Evolutionary conservation across 1,140 invertebrate genomes (phyloP).

Genomic region (Zaprionus tsacasi): DNA sequence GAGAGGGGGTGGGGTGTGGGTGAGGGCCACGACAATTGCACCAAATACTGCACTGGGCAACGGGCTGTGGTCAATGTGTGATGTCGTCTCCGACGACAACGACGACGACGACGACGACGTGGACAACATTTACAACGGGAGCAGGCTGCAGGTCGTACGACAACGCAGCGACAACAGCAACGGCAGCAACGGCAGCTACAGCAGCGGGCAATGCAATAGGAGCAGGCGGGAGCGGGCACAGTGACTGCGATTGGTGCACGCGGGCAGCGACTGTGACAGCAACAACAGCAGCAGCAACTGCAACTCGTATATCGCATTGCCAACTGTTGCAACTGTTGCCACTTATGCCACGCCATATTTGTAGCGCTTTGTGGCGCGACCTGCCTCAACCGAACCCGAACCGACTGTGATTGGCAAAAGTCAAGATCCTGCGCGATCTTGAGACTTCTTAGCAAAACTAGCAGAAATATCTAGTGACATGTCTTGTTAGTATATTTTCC

Average conservation of each 20-base stretch:
- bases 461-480: no score
- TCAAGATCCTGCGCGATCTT: slow-evolving; percentile 19
- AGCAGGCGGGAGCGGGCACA: slow-evolving; percentile 4
- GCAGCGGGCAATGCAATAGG: neutral
- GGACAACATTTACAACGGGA: slow-evolving; percentile 77
- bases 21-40: slow-evolving; percentile 52
- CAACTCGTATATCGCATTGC: slow-evolving; percentile 44
- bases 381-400: slow-evolving; percentile 6
- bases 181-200: slow-evolving; percentile 22
- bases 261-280: slow-evolving; percentile 41
- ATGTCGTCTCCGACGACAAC: slow-evolving; percentile 65
- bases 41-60: slow-evolving; percentile 52
- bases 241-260: slow-evolving; percentile 50
- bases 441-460: neutral
- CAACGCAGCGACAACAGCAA: slow-evolving; percentile 27
- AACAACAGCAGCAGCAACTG: neutral
- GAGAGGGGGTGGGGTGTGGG: neutral
- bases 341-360: slow-evolving; percentile 46
- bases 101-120: slow-evolving; percentile 55
- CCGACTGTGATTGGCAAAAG: slow-evolving; percentile 45
- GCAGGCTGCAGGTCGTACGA: slow-evolving; percentile 67
- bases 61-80: slow-evolving; percentile 65
- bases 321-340: slow-evolving; percentile 14
- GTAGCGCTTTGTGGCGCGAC: slow-evolving; percentile 34
- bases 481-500: no score